A percentile compares a stretch with the other conserved stretches of the same genome.
Conservation (phyloP, 2,113 vertebrate species). For the Brachyistius frenatus region DNA sequence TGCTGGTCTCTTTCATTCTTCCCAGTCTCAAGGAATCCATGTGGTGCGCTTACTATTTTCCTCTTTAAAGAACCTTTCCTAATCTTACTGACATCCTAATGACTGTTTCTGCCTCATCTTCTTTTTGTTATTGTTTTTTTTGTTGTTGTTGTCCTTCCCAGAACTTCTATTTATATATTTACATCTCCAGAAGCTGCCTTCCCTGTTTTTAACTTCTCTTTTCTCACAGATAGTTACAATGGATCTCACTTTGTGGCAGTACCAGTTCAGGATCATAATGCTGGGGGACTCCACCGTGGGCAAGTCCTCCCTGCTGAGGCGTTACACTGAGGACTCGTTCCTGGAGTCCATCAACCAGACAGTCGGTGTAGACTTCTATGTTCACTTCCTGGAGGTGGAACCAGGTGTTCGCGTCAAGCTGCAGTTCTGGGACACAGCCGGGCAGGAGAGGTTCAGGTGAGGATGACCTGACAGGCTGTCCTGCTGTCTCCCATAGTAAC, state of each 20-base stretch:
- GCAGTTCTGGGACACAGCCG: constrained; percentile 94
- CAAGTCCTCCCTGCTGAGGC: constrained; percentile 88
- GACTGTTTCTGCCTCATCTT: neutral
- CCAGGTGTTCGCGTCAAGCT: constrained; percentile 86
- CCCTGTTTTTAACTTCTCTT: neutral
- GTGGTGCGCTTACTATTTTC: neutral
- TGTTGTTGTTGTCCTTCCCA: neutral
- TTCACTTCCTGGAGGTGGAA: constrained; percentile 89
- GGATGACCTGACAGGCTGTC: constrained; percentile 9
- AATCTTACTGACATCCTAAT: neutral
- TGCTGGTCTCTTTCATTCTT: neutral
- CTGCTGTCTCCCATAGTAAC: neutral
- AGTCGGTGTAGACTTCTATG: constrained; percentile 90
- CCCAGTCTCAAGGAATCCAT: neutral
- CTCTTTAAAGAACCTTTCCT: neutral
- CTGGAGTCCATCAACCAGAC: constrained; percentile 86
- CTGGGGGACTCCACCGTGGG: constrained; percentile 90
- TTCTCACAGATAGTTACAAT: constrained; percentile 59
- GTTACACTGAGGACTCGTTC: constrained; percentile 87
- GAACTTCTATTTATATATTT: neutral
- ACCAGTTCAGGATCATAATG: constrained; percentile 92
- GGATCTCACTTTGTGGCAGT: constrained; percentile 88
- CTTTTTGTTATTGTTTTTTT: neutral
- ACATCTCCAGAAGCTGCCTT: neutral
- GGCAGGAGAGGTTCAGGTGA: constrained; percentile 92